These are phyloP conservation scores for Desmophyllum pertusum DNA, from an alignment of 92 coral and sea anemone genomes.

Conservation along the genomic window DNA sequence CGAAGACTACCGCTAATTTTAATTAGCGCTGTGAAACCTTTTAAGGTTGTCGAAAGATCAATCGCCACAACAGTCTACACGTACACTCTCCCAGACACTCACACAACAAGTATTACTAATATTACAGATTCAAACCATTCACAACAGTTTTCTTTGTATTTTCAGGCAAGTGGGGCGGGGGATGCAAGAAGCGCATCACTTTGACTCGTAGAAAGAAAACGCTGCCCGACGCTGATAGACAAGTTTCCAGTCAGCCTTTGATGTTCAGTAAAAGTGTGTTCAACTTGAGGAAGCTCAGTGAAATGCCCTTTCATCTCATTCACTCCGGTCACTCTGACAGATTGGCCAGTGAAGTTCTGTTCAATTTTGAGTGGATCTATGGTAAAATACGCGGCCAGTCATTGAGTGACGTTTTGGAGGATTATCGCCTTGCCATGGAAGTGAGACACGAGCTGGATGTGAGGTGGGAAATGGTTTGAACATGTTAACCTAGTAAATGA, in stretches of 20 bases:
- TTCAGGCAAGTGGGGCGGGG: constrained; percentile 84
- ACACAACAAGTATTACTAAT: neutral
- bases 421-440: constrained; percentile 67
- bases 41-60: too few relatives aligned
- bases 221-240: constrained; percentile 84
- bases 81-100: neutral
- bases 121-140: neutral
- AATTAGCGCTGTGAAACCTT: too few relatives aligned
- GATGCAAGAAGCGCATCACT: constrained; percentile 73
- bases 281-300: constrained; percentile 82
- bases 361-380: constrained; percentile 85
- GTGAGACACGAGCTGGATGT: constrained; percentile 57
- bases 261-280: constrained; percentile 77
- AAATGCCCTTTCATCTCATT: constrained; percentile 76
- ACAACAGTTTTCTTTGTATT: neutral
- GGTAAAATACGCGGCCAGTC: constrained; percentile 76
- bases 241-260: constrained; percentile 78
- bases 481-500: too few relatives aligned
- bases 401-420: constrained; percentile 65
- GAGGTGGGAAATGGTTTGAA: constrained; percentile 49
- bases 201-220: constrained; percentile 82
- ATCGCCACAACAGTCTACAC: too few relatives aligned
- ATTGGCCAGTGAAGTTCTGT: constrained; percentile 65
- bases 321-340: constrained; percentile 47
- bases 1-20: too few relatives aligned